phyloP scores from a whole-genome alignment of 2,888 invertebrate species.

The Drosophila aldrichi region DNA sequence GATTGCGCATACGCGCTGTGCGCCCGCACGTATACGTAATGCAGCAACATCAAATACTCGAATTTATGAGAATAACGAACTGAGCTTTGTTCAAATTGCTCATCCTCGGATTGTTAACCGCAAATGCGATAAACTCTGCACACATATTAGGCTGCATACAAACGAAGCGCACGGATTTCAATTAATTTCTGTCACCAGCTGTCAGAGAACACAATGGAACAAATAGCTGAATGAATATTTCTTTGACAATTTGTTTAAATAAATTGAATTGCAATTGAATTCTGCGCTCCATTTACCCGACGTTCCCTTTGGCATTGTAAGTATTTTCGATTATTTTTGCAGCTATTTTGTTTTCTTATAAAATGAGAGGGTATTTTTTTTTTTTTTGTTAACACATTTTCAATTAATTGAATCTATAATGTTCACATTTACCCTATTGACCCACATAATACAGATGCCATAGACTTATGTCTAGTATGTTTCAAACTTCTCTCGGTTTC shows the following conservation, averaged over 20 bases:
- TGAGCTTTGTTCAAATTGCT: neutral
- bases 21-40: slow-evolving; percentile 6
- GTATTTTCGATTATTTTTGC: neutral
- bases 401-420: neutral
- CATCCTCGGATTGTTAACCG: slow-evolving; percentile 5
- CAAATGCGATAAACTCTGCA: slow-evolving; percentile 5
- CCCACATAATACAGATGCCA: no score
- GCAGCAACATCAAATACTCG: slow-evolving; percentile 1
- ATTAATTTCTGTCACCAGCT: slow-evolving; percentile 14
- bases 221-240: neutral
- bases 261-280: neutral
- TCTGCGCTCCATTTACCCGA: neutral
- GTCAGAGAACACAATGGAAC: neutral
- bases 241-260: neutral
- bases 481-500: no score
- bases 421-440: no score
- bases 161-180: slow-evolving; percentile 4
- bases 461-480: no score
- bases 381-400: neutral
- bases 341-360: neutral
- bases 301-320: neutral
- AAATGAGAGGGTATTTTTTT: neutral
- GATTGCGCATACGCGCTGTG: slow-evolving; percentile 44
- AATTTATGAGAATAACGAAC: slow-evolving; percentile 4
- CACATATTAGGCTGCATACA: neutral